Percentiles rank a stretch among this genome's conserved stretches.
Conservation (phyloP, 1,140 invertebrate genomes). For the Dendroctonus valens region DNA sequence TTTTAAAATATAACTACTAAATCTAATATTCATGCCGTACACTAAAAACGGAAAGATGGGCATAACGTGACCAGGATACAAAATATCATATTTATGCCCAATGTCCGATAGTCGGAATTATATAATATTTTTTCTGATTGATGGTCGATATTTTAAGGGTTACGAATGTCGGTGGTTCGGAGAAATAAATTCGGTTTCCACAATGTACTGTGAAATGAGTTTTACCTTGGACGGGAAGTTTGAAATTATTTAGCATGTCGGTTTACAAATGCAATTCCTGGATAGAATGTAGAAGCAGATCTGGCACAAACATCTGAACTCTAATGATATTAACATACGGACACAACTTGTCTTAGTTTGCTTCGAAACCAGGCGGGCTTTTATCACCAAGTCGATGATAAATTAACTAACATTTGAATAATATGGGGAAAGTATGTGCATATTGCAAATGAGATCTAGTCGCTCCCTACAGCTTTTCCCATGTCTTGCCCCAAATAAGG, state of each 20-base stretch:
- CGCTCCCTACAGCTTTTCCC: constrained; percentile 1
- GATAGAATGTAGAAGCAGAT: too few species aligned
- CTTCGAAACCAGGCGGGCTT: too few species aligned
- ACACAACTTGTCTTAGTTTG: too few species aligned
- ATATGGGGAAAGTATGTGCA: background rate
- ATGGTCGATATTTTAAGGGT: constrained; percentile 27
- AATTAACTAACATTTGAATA: too few species aligned
- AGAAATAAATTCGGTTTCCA: background rate
- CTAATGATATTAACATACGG: too few species aligned
- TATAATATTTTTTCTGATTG: constrained; percentile 26
- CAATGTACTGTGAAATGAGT: background rate
- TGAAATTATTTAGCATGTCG: too few species aligned
- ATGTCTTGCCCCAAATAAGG: constrained; percentile 3
- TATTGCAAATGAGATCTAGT: constrained; percentile 1
- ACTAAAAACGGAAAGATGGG: constrained; percentile 28
- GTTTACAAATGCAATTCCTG: too few species aligned
- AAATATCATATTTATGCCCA: constrained; percentile 35
- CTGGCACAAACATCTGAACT: too few species aligned
- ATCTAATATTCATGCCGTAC: constrained; percentile 30
- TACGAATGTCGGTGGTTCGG: constrained; percentile 6
- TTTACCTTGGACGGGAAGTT: too few species aligned
- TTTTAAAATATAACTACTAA: constrained; percentile 28
- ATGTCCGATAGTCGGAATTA: constrained; percentile 25
- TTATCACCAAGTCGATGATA: too few species aligned
- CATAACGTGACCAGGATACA: constrained; percentile 29